Conservation (phyloP, 1,140 invertebrate genomes). For the Drosophila elegans region DNA sequence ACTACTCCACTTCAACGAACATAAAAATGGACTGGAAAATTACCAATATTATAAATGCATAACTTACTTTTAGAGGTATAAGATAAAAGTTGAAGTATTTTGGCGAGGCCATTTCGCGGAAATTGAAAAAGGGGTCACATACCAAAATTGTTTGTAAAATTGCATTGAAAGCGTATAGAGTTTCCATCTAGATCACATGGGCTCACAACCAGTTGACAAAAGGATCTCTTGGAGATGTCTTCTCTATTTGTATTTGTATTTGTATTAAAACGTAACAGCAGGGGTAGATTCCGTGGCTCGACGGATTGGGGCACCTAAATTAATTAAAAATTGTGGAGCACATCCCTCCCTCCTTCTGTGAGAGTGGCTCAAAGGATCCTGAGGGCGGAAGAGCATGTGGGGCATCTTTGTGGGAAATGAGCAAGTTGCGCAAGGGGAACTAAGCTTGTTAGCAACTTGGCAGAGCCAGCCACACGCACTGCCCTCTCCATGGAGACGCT, state of each 20-base stretch:
- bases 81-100: too few relatives aligned
- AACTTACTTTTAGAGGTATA: too few relatives aligned
- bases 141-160: too few relatives aligned
- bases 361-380: conserved; percentile 23
- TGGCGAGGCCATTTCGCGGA: too few relatives aligned
- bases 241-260: background rate
- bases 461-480: conserved; percentile 57
- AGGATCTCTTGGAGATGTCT: background rate
- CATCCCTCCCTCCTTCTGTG: background rate
- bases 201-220: background rate
- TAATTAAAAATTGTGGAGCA: conserved; percentile 62
- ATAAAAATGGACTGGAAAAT: too few relatives aligned
- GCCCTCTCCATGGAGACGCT: background rate
- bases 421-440: conserved; percentile 64
- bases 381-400: background rate
- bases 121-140: too few relatives aligned
- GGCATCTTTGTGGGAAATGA: conserved; percentile 30
- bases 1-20: too few relatives aligned
- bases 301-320: conserved; percentile 65
- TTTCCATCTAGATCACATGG: background rate
- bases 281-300: conserved; percentile 4
- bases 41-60: too few relatives aligned
- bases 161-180: too few relatives aligned
- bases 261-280: background rate
- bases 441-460: conserved; percentile 81